A percentile compares a stretch with the other conserved stretches of the same genome.
phyloP scores from a whole-genome alignment of 2,888 invertebrate genomes.

The Tuta absoluta region DNA sequence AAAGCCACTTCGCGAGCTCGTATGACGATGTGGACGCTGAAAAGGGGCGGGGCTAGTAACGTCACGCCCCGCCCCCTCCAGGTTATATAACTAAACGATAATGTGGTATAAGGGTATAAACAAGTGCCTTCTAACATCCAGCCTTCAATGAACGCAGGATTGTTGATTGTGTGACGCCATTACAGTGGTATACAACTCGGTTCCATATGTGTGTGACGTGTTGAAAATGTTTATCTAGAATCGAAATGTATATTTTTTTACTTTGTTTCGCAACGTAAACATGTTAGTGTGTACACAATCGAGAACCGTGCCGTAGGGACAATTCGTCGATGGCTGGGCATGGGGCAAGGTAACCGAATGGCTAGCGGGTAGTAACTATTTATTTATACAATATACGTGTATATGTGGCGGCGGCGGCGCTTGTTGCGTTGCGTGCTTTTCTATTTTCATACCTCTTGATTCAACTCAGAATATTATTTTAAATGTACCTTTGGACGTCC shows the following conservation, averaged over 20 bases:
- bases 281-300: conserved; percentile 27
- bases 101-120: conserved; percentile 70
- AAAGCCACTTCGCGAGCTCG: too few relatives aligned
- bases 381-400: conserved; percentile 42
- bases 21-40: too few relatives aligned
- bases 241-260: conserved; percentile 27
- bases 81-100: conserved; percentile 50
- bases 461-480: background rate
- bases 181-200: conserved; percentile 47
- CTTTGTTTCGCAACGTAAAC: conserved; percentile 18
- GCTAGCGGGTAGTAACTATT: conserved; percentile 49
- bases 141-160: conserved; percentile 74
- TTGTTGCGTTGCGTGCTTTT: conserved; percentile 35
- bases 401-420: conserved; percentile 35
- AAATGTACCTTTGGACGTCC: too few relatives aligned
- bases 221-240: conserved; percentile 32
- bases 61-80: conserved; percentile 40
- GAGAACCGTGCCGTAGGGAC: conserved; percentile 39
- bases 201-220: conserved; percentile 39
- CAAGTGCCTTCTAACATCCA: conserved; percentile 79
- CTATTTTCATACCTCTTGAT: background rate
- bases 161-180: conserved; percentile 66
- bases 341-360: conserved; percentile 44
- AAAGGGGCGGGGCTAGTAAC: conserved; percentile 13
- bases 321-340: conserved; percentile 40